Base-by-base conservation (phyloP, 2,797 vertebrate genomes). In the Pipistrellus pygmaeus region DNA sequence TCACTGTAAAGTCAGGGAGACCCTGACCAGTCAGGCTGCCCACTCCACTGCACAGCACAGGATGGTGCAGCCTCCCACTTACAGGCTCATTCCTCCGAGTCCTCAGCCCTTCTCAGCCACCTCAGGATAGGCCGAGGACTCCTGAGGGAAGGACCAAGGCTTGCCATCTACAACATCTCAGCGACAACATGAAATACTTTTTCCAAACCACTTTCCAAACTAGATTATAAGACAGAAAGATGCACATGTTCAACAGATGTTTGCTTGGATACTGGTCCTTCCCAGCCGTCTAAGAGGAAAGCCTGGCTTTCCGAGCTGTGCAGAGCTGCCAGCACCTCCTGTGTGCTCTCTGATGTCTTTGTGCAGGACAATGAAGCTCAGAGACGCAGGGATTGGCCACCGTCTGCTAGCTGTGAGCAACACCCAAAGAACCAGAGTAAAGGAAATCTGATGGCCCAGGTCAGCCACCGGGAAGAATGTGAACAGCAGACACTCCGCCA, bases 141-240 rank as follows among this genome's bases (percentile, higher is more conserved):
- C 13, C 17, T 27, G 18, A 90, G 27, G 60, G 35, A 41, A 75
- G 44, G 66, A 76, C 48, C 30, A 7, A 1, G 17, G n/a, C 86
- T 62, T 76, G 38, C 7, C 46, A 44, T 85, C 68, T 17, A 21
- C 88, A 62, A 30, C 7, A 0, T 60, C 69, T 41, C 86, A 27
- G 23, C 2, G 9, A 69, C 23, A 80, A 78, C 23, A 71, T 78
- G 60, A 94, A 96, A 51, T 55, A 46, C 60, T 68, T 69, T 82
- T 96, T 35, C 73, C 71, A 93, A 94, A 71, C 78, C 30, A 53
- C 55, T 57, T 78, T 86, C 71, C n/a, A 62, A 62, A 62, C 41
- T 20, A 91, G 64, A 73, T 93, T 48, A 51, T 53, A 44, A 20
- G 91, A 95, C n/a, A 35, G 41, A 55, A 85, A 64, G 53, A 69